Conservation (phyloP, 2,797 vertebrate genomes). For the Cuniculus paca region DNA sequence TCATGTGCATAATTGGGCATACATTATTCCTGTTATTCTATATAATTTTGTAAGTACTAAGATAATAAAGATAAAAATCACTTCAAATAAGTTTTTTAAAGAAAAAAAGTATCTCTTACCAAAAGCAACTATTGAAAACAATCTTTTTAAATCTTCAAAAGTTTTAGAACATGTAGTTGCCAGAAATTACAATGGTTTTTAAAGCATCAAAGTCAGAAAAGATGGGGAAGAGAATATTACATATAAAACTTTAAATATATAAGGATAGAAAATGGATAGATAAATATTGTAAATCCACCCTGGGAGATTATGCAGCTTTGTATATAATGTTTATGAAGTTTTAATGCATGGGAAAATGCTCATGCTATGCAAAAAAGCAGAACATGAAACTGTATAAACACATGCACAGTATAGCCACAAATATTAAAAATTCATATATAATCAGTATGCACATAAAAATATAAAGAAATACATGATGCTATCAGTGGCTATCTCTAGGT, state of each 20-base stretch:
- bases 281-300: constrained; percentile 13
- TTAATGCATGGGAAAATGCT: constrained; percentile 47
- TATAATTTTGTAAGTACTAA: constrained; percentile 67
- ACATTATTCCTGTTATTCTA: constrained; percentile 76
- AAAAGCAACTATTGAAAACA: constrained; percentile 5
- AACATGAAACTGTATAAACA: constrained; percentile 46
- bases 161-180: constrained; percentile 46
- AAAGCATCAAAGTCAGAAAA: constrained; percentile 57
- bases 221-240: not conserved
- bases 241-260: constrained; percentile 27
- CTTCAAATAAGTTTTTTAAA: constrained; percentile 44
- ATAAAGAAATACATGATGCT: constrained; percentile 13
- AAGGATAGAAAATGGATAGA: not conserved
- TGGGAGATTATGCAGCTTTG: constrained; percentile 38
- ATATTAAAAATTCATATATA: not conserved
- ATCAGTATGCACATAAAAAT: not conserved
- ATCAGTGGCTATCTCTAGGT: not conserved
- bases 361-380: not conserved
- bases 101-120: constrained; percentile 1
- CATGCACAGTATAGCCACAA: constrained; percentile 7
- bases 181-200: constrained; percentile 56
- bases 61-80: constrained; percentile 72
- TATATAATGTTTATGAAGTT: constrained; percentile 49
- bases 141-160: constrained; percentile 1
- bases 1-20: constrained; percentile 49